phyloP scores from a whole-genome alignment of 2,113 vertebrate genomes.

The crab-eating macaque (Macaca fascicularis) region DNA sequence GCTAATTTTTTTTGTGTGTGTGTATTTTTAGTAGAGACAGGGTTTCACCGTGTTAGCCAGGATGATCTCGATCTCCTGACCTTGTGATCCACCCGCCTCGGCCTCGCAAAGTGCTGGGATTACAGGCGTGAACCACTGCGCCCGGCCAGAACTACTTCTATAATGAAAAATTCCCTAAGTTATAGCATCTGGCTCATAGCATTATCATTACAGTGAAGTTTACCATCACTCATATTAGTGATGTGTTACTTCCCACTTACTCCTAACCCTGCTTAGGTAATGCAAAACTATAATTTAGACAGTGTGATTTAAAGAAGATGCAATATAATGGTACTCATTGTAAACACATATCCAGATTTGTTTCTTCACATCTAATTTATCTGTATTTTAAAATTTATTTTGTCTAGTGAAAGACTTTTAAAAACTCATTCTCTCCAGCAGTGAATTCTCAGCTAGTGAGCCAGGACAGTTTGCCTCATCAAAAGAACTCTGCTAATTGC shows the following conservation, averaged over 20 bases:
- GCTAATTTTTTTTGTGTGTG: too few relatives aligned
- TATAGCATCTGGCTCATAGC: not conserved
- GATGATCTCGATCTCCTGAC: too few relatives aligned
- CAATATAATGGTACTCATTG: not conserved
- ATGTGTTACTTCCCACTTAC: not conserved
- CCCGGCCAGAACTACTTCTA: not conserved
- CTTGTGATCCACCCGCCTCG: too few relatives aligned
- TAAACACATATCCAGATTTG: not conserved
- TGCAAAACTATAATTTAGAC: not conserved
- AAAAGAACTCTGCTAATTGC: not conserved
- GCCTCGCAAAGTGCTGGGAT: too few relatives aligned
- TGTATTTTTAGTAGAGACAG: too few relatives aligned
- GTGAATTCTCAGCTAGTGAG: not conserved
- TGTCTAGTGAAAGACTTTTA: not conserved
- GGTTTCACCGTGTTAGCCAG: too few relatives aligned
- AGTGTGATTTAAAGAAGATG: not conserved
- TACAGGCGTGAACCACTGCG: too few relatives aligned
- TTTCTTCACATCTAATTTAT: slow-evolving; percentile 2
- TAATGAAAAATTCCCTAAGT: not conserved
- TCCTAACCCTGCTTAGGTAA: not conserved
- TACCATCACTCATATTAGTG: not conserved
- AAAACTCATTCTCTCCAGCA: slow-evolving; percentile 24
- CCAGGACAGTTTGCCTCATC: not conserved
- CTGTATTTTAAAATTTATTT: not conserved
- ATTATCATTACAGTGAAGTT: not conserved